A percentile compares a stretch with the other conserved stretches of the same genome.
phyloP scores from a whole-genome alignment of 2,797 vertebrate species.

The Acestrorhynchus altus region DNA sequence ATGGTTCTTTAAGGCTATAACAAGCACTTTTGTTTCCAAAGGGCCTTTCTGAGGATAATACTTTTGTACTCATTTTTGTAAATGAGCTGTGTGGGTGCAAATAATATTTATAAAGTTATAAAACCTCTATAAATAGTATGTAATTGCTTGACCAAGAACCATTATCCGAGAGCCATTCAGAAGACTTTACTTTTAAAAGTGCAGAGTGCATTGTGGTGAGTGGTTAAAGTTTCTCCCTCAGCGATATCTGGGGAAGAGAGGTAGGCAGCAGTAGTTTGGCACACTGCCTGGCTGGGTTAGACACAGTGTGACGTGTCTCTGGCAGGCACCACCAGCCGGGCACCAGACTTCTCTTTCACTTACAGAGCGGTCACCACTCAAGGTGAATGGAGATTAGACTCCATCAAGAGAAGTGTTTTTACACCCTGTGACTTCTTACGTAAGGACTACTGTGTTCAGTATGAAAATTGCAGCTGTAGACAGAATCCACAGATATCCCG shows the following conservation, averaged over 20 bases:
- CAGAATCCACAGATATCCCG: background rate
- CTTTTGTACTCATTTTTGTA: too few relatives aligned
- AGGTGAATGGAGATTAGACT: conserved; percentile 22
- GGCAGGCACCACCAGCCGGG: conserved; percentile 21
- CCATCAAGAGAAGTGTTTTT: background rate
- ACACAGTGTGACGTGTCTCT: conserved; percentile 4
- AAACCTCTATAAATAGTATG: too few relatives aligned
- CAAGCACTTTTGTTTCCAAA: too few relatives aligned
- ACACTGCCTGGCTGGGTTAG: conserved; percentile 25
- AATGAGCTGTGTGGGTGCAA: too few relatives aligned
- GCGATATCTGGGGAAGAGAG: background rate
- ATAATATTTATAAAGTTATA: too few relatives aligned
- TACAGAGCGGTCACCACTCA: conserved; percentile 14
- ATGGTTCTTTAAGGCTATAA: too few relatives aligned
- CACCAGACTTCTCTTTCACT: conserved; percentile 23
- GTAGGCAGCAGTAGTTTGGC: conserved; percentile 4
- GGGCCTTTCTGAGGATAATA: too few relatives aligned
- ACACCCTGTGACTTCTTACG: background rate
- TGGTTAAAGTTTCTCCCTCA: conserved; percentile 15
- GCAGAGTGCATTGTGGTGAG: conserved; percentile 24
- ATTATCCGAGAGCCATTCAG: background rate
- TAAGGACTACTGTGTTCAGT: background rate
- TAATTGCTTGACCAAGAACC: background rate
- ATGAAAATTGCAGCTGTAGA: background rate
- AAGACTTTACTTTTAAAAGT: conserved; percentile 21